These are phyloP conservation scores for Fragum sueziense DNA, from an alignment of 2,888 invertebrate species.

Conservation along the genomic window DNA sequence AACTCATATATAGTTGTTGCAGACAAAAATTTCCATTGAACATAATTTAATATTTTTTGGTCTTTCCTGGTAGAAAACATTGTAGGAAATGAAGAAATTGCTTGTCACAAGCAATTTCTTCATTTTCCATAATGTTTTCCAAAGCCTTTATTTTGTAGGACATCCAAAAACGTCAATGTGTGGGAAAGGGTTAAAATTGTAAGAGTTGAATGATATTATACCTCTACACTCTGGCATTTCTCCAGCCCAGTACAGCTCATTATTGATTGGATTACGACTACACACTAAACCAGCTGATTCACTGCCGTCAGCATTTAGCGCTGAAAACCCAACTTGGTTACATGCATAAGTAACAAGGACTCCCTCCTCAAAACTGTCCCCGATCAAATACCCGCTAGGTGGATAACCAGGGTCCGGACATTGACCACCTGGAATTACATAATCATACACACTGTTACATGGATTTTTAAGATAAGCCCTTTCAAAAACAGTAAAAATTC, in stretches of 20 bases:
- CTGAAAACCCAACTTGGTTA: constrained; percentile 53
- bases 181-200: neutral
- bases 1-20: too few species aligned
- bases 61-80: too few species aligned
- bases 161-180: neutral
- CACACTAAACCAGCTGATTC: constrained; percentile 57
- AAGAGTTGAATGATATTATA: constrained; percentile 28
- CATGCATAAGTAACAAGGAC: constrained; percentile 62
- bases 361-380: constrained; percentile 64
- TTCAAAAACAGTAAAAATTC: too few species aligned
- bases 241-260: constrained; percentile 45
- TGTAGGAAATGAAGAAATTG: too few species aligned
- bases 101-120: too few species aligned
- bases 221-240: constrained; percentile 64
- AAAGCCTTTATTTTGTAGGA: too few species aligned
- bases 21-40: too few species aligned
- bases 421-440: constrained; percentile 56
- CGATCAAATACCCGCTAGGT: constrained; percentile 56
- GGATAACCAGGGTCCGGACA: constrained; percentile 69
- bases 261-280: constrained; percentile 20
- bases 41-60: too few species aligned
- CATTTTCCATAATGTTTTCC: too few species aligned
- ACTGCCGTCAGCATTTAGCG: constrained; percentile 23
- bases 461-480: too few species aligned
- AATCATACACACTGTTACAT: too few species aligned